Conservation (phyloP, 2,797 vertebrate species). For the Percopsis omiscomaycus region DNA sequence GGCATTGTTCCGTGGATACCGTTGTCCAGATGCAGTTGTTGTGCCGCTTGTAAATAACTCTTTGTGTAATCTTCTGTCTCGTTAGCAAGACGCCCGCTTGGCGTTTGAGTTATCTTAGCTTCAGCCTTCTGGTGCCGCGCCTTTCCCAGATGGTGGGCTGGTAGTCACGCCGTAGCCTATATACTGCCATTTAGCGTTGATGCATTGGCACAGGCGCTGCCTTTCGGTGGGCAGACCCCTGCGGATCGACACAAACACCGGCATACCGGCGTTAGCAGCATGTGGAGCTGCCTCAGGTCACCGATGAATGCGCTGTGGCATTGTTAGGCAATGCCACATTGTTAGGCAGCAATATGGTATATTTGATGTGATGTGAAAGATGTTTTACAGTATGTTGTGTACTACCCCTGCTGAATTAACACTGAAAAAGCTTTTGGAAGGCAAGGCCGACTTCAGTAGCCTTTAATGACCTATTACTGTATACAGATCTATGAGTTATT, state of each 20-base stretch:
- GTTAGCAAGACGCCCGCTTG: conserved; percentile 60
- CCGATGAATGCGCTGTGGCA: background rate
- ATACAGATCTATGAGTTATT: conserved; percentile 13
- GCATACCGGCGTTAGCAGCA: conserved; percentile 20
- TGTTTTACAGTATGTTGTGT: conserved; percentile 4
- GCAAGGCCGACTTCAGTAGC: background rate
- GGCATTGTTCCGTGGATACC: conserved; percentile 25
- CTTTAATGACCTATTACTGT: conserved; percentile 16
- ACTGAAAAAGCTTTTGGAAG: background rate
- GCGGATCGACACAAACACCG: conserved; percentile 11
- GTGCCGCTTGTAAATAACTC: conserved; percentile 65
- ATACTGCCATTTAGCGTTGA: conserved; percentile 66
- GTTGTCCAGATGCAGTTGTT: background rate
- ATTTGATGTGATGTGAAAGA: background rate
- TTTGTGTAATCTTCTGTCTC: conserved; percentile 62
- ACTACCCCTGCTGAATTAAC: background rate
- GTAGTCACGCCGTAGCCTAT: conserved; percentile 57
- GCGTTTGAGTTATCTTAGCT: conserved; percentile 48
- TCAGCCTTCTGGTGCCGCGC: conserved; percentile 64
- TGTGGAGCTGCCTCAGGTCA: conserved; percentile 9
- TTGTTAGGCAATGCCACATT: conserved; percentile 6
- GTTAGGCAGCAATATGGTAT: background rate
- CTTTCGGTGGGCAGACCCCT: conserved; percentile 45
- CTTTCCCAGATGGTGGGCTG: conserved; percentile 69
- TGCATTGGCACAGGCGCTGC: conserved; percentile 55